Conservation (phyloP, 2,888 invertebrate genomes). For the Leucophenga montana region DNA sequence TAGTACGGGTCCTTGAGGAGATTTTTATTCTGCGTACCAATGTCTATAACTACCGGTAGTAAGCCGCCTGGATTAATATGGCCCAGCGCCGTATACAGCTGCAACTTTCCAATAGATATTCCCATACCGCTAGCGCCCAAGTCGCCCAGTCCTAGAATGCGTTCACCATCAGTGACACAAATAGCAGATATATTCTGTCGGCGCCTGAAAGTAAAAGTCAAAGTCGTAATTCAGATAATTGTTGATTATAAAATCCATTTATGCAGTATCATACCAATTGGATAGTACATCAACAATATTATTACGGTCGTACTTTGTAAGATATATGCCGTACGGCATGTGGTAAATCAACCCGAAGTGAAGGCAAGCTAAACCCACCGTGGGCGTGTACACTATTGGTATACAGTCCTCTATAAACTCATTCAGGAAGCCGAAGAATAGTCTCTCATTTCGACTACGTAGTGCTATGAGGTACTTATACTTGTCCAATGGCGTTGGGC, state of each 20-base stretch:
- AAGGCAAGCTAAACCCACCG: slow-evolving; percentile 95
- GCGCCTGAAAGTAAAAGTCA: slow-evolving; percentile 37
- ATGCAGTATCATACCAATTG: slow-evolving; percentile 42
- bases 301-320: slow-evolving; percentile 46
- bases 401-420: slow-evolving; percentile 90
- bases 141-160: slow-evolving; percentile 54
- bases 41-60: slow-evolving; percentile 46
- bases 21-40: slow-evolving; percentile 49
- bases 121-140: slow-evolving; percentile 59
- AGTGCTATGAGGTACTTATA: slow-evolving; percentile 81
- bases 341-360: slow-evolving; percentile 92
- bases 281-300: slow-evolving; percentile 43
- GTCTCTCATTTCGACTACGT: slow-evolving; percentile 81
- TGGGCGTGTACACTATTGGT: slow-evolving; percentile 98
- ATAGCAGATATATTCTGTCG: slow-evolving; percentile 39
- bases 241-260: too few species aligned
- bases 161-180: slow-evolving; percentile 55
- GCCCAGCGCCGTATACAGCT: slow-evolving; percentile 51
- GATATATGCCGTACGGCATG: slow-evolving; percentile 89
- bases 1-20: slow-evolving; percentile 50
- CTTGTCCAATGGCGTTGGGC: slow-evolving; percentile 88
- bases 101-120: slow-evolving; percentile 53
- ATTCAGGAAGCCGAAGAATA: slow-evolving; percentile 90
- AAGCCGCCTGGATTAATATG: slow-evolving; percentile 43
- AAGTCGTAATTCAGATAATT: too few species aligned